Percentiles rank a stretch among this genome's conserved stretches.
Conservation (phyloP, 2,888 invertebrate genomes). For the Callimorpha dominula region DNA sequence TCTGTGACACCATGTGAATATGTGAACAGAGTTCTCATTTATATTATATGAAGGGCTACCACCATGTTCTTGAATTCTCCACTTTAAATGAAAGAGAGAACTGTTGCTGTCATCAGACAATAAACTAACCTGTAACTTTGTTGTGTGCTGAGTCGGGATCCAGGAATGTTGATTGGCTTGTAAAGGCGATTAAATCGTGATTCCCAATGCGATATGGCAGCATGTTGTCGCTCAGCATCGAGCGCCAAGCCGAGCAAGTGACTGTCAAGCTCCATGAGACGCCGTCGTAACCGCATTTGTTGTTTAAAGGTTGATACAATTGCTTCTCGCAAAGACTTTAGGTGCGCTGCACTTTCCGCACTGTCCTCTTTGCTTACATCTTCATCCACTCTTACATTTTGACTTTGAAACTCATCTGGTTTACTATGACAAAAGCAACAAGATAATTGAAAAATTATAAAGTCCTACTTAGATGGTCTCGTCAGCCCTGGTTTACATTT, state of each 20-base stretch:
- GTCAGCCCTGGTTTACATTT: too few relatives aligned
- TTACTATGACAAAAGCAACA: constrained; percentile 50
- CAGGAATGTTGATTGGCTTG: constrained; percentile 86
- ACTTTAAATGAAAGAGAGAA: neutral
- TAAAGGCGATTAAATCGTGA: constrained; percentile 92
- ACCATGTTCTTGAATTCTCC: neutral
- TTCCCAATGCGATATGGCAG: constrained; percentile 96
- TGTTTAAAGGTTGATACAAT: constrained; percentile 96
- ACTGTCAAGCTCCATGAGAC: constrained; percentile 96
- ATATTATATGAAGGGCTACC: neutral
- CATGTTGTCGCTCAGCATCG: constrained; percentile 95
- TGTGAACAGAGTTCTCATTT: too few relatives aligned
- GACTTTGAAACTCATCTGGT: constrained; percentile 67
- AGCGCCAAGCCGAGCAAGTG: constrained; percentile 94
- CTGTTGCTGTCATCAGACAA: neutral
- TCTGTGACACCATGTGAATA: too few relatives aligned
- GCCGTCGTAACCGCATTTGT: constrained; percentile 95
- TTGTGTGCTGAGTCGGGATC: constrained; percentile 87
- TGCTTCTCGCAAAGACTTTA: constrained; percentile 92
- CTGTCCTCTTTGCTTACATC: constrained; percentile 65
- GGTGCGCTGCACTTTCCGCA: constrained; percentile 77
- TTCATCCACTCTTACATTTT: constrained; percentile 57
- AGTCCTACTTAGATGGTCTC: too few relatives aligned
- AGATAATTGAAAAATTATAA: neutral
- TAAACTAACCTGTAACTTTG: constrained; percentile 85